Conservation (phyloP, 2,797 vertebrate genomes). For the Hyperoplus immaculatus region DNA sequence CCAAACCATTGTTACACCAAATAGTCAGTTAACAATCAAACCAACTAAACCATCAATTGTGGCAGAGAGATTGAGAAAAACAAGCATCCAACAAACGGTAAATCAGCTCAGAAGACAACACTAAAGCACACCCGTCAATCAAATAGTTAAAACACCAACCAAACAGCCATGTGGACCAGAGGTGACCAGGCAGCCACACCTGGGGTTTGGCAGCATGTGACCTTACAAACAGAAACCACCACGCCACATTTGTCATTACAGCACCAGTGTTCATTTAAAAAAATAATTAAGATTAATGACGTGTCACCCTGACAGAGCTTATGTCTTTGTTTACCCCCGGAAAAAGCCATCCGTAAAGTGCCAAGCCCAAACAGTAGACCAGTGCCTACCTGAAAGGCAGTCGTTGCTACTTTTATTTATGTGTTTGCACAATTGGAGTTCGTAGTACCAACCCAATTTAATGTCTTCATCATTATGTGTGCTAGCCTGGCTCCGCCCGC, state of each 20-base stretch:
- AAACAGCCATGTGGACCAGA: conserved; percentile 28
- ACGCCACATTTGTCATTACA: conserved; percentile 61
- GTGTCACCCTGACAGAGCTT: conserved; percentile 53
- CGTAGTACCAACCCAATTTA: too few species aligned
- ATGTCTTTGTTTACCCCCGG: conserved; percentile 58
- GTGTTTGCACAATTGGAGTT: too few species aligned
- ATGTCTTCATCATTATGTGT: too few species aligned
- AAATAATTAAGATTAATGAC: conserved; percentile 60
- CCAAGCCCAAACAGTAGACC: conserved; percentile 40
- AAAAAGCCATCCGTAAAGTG: conserved; percentile 30
- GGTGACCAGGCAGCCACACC: conserved; percentile 48
- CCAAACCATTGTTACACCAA: not conserved
- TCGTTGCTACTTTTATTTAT: too few species aligned
- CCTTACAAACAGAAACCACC: conserved; percentile 39
- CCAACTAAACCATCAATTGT: not conserved
- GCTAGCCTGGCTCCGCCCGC: too few species aligned
- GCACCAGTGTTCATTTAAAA: conserved; percentile 47
- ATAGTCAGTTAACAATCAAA: not conserved
- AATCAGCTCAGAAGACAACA: conserved; percentile 19
- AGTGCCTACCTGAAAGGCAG: not conserved
- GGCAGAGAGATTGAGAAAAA: not conserved
- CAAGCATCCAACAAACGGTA: not conserved
- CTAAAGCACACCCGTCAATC: conserved; percentile 24
- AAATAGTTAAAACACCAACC: conserved; percentile 21
- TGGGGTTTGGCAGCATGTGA: conserved; percentile 40